phyloP scores from a whole-genome alignment of 2,113 vertebrate species.

The Conger conger region DNA sequence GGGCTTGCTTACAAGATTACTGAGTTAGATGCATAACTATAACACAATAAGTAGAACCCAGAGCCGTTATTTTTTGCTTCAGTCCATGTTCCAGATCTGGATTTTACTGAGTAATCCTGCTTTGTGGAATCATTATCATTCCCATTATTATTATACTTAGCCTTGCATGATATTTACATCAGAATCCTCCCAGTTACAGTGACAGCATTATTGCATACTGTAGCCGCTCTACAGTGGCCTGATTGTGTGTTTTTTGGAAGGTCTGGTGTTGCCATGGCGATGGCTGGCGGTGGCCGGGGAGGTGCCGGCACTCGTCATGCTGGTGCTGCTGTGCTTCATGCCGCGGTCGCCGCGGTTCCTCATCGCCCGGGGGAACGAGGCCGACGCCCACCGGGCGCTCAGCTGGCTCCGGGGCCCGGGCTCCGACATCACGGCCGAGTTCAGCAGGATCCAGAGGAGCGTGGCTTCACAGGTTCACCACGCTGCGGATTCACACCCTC shows the following conservation, averaged over 20 bases:
- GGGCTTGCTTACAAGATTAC: too few relatives aligned
- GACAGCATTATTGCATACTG: neutral
- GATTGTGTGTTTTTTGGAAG: constrained; percentile 57
- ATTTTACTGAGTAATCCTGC: too few relatives aligned
- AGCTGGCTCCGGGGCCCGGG: constrained; percentile 79
- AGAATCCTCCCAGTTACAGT: neutral
- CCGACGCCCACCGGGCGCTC: constrained; percentile 71
- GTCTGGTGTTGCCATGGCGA: constrained; percentile 82
- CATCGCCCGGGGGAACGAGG: constrained; percentile 71
- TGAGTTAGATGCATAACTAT: too few relatives aligned
- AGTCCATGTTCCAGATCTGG: too few relatives aligned
- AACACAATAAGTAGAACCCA: too few relatives aligned
- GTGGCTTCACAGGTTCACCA: constrained; percentile 70
- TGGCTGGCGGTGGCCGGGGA: constrained; percentile 86
- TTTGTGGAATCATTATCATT: too few relatives aligned
- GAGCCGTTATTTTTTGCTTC: too few relatives aligned
- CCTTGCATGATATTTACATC: too few relatives aligned
- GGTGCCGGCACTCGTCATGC: constrained; percentile 77
- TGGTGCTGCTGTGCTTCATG: constrained; percentile 82
- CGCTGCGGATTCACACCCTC: too few relatives aligned
- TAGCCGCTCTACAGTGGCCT: neutral
- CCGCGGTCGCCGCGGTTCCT: constrained; percentile 89
- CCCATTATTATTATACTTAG: too few relatives aligned
- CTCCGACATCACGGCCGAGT: constrained; percentile 69
- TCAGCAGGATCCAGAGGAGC: constrained; percentile 70